Evolutionary conservation across 53 echinoderm and acorn worm genomes (phyloP), one percentile per base, ranked within the genome.

Genomic region (Holothuria scabra): DNA sequence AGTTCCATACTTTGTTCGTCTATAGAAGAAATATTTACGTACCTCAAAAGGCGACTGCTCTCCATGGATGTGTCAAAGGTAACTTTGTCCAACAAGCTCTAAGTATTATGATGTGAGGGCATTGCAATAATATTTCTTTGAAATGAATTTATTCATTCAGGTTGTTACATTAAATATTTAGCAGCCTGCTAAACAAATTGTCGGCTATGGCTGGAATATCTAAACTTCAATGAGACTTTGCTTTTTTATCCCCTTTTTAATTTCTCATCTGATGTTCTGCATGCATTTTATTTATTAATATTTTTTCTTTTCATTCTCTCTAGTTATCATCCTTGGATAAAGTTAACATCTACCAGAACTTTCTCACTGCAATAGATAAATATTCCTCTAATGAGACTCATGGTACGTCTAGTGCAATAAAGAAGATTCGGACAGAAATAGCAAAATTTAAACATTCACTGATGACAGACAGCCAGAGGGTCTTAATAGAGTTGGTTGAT

Each of bases 11-110:
- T 89, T 14, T 37, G 84, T 18, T 26, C 49, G 18, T 59, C 68
- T 66, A 26, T 71, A 21, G 67, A 58, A 58, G 90, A 90, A 60
- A 67, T 87, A 6, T 83, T 87, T 57, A 75, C 76, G 46, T 90
- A 84, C 68, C 76, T 90, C 60, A 68, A 49, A 52, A 74, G 90
- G 28, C 61, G 79, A 46, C 60, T 87, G 28, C 57, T 84, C 8
- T 64, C 67, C 26, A 57, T 76, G 52, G 60, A 82, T 26, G 57
- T 34, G 24, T 60, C 59, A 34, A 56, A 85, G 85, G 85, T 85
- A 46, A 6, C 22, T 26, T 16, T 16, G 16, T 52, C 18, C 18
- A 18, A 18, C 52, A 52, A 48, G 12, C 11, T 13, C 14, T 48
- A 48, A 52, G 52, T 6, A 1, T 52, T 0, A 52, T 1, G 52